Percentiles rank a stretch among this genome's conserved stretches.
phyloP scores from a whole-genome alignment of 2,113 vertebrate genomes.

The Hippocampus mohnikei region DNA sequence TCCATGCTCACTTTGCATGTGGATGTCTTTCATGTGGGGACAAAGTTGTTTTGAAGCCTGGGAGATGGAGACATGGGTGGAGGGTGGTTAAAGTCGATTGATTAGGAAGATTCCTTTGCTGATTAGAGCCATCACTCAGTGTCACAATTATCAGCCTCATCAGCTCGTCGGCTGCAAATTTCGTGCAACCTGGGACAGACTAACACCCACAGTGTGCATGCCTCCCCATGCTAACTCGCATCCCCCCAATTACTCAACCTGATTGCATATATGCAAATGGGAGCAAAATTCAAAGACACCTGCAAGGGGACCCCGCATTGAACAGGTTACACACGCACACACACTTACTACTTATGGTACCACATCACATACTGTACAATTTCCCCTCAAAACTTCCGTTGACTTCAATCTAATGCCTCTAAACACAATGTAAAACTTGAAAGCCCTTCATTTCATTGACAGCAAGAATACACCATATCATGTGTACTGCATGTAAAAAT shows the following conservation, averaged over 20 bases:
- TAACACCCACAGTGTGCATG: constrained; percentile 39
- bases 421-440: too few species aligned
- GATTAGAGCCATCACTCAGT: constrained; percentile 80
- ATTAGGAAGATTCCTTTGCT: constrained; percentile 73
- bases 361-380: not conserved
- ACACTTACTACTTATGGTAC: constrained; percentile 3
- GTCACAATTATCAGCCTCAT: constrained; percentile 76
- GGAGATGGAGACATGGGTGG: constrained; percentile 43
- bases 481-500: not conserved
- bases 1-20: constrained; percentile 64
- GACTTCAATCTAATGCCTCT: not conserved
- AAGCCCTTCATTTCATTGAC: too few species aligned
- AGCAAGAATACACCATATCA: not conserved
- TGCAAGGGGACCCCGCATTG: constrained; percentile 64
- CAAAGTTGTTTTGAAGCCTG: constrained; percentile 49
- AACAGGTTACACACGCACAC: constrained; percentile 43
- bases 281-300: constrained; percentile 74
- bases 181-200: constrained; percentile 57
- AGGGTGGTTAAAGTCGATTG: constrained; percentile 62
- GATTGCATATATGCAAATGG: constrained; percentile 81
- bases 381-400: not conserved
- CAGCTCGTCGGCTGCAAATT: constrained; percentile 58
- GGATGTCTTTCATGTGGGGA: constrained; percentile 51
- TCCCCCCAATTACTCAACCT: constrained; percentile 72
- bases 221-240: constrained; percentile 49